These are phyloP conservation scores for Pristionchus fissidentatus DNA, from an alignment of 2,888 invertebrate species.

Conservation along the genomic window DNA sequence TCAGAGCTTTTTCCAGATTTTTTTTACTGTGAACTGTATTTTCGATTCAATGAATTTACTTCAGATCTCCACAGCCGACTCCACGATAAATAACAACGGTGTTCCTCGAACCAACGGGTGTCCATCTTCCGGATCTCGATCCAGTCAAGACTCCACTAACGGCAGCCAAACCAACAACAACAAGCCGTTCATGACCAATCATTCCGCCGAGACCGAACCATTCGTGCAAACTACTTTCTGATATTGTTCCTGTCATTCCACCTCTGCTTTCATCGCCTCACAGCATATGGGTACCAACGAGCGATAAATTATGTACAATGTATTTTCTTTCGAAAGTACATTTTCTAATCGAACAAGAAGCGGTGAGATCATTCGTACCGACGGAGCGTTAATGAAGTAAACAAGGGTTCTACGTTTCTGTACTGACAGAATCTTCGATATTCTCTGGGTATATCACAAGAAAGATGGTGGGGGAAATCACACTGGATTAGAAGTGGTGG, in stretches of 20 bases:
- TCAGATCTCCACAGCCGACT: background rate
- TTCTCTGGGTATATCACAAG: background rate
- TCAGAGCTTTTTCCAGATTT: no score
- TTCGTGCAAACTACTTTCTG: background rate
- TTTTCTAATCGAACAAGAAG: background rate
- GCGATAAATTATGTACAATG: background rate
- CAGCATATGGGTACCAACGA: background rate
- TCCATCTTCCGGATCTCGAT: constrained; percentile 21
- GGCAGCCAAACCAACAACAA: constrained; percentile 26
- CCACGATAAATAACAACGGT: constrained; percentile 5
- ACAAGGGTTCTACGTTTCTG: constrained; percentile 1
- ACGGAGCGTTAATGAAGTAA: background rate
- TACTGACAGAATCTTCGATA: background rate
- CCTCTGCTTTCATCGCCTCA: background rate
- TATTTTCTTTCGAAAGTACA: background rate
- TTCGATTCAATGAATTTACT: no score
- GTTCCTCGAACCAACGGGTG: background rate
- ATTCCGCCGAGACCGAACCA: background rate
- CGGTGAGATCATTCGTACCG: background rate
- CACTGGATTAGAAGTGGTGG: background rate
- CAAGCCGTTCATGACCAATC: constrained; percentile 14
- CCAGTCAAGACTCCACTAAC: constrained; percentile 16
- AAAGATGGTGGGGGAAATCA: background rate
- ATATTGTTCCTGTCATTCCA: no score
- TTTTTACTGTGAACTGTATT: no score